Evolutionary conservation across 2,113 vertebrate genomes (phyloP), one percentile per base, ranked within the genome.

Genomic region (Corvus cornix): DNA sequence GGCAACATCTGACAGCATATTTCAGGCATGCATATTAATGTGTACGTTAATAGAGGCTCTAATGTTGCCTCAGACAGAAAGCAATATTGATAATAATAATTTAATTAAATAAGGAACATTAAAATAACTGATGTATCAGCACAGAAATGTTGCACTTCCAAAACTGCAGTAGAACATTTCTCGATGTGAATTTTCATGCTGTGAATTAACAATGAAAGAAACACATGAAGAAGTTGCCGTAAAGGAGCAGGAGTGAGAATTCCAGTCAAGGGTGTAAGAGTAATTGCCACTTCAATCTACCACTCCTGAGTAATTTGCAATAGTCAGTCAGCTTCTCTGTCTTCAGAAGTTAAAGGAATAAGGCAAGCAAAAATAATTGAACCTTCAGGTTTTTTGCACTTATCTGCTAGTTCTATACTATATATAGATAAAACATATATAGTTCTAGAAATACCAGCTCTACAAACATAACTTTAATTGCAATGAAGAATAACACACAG

Each of bases 91-190:
- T 83, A 74, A 90, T 26, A 91, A 76, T 83, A 69, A 84, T 80
- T 72, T 84, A 33, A 87, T 83, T 77, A 37, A 73, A 58, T 33
- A 60, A 15, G 21, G 43, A 72, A 31, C 52, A 53, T 81, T 81
- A 88, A 92, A 95, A 90, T 93, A 92, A 81, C 60, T 27, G 75
- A 90, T 83, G 64, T n/a, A 41, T 55, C 82, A 89, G 67, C 43
- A 80, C 19, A 86, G 72, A 84, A 83, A 77, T 9, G 10, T 28
- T 75, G 31, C 0, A 0, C 55, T 92, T 85, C 35, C 51, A 58
- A 49, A 95, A 82, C 3, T 73, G 33, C 53, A 55, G 21, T 21
- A 19, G 17, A 43, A 39, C 2, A 1, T 41, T n/a, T 84, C 56
- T 48, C 31, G 23, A 56, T 3, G 7, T 23, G 24, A 72, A 87